phyloP scores from a whole-genome alignment of 2,888 invertebrate species.

The Urechis unicinctus region DNA sequence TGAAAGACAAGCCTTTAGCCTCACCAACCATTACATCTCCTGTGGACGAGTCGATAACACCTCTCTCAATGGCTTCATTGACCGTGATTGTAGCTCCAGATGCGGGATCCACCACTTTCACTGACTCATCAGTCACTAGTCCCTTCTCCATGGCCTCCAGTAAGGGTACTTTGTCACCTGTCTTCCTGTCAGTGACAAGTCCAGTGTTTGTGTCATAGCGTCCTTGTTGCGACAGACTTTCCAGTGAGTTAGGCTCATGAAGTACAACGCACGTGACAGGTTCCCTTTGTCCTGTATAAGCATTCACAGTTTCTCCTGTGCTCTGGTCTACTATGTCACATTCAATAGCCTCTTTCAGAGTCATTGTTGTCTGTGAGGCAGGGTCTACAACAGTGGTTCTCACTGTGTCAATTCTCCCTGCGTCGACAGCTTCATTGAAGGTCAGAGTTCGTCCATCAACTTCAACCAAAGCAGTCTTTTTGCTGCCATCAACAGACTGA shows the following conservation, averaged over 20 bases:
- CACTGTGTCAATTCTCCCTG: background rate
- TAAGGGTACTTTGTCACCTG: constrained; percentile 70
- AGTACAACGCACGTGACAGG: constrained; percentile 6
- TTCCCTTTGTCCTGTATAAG: background rate
- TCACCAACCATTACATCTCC: constrained; percentile 7
- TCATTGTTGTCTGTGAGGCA: constrained; percentile 23
- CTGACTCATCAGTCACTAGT: constrained; percentile 73
- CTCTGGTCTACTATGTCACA: constrained; percentile 12
- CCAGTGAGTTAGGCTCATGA: too few species aligned
- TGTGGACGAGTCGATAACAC: constrained; percentile 55
- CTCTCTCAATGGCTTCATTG: constrained; percentile 49
- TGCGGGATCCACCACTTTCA: constrained; percentile 61
- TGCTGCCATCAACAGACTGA: too few species aligned
- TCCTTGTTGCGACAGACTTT: constrained; percentile 63
- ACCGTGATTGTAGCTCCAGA: constrained; percentile 67
- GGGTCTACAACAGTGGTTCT: constrained; percentile 25
- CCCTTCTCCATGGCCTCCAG: constrained; percentile 86
- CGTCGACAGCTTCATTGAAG: too few species aligned
- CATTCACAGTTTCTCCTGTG: constrained; percentile 2
- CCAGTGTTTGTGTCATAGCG: constrained; percentile 66
- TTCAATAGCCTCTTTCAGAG: constrained; percentile 60
- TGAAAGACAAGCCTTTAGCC: background rate
- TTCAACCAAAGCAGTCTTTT: too few species aligned
- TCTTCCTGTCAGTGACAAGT: constrained; percentile 66
- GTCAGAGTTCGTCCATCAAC: too few species aligned